Evolutionary conservation across 1,140 invertebrate species (phyloP).

Genomic region (Holcopasites calliopsidis): DNA sequence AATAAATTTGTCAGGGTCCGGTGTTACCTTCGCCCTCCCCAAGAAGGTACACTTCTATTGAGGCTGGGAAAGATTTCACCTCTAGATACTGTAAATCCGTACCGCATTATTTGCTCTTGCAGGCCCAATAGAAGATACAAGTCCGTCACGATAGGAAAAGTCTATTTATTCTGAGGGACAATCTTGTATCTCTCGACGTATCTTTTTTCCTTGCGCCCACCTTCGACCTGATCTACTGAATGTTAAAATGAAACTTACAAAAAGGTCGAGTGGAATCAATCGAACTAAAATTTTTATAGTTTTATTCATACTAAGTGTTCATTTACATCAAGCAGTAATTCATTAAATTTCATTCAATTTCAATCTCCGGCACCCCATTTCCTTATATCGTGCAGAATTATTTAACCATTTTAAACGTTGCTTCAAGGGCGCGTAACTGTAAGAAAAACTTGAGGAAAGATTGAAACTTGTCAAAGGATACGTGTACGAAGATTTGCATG

Average conservation of each 20-base stretch:
- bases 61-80: background rate
- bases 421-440: too few species aligned
- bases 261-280: too few species aligned
- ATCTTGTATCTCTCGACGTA: slow-evolving; percentile 11
- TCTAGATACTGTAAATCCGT: slow-evolving; percentile 30
- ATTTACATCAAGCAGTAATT: too few species aligned
- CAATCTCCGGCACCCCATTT: too few species aligned
- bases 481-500: slow-evolving; percentile 10
- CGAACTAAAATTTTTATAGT: too few species aligned
- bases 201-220: background rate
- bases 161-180: slow-evolving; percentile 47
- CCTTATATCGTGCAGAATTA: too few species aligned
- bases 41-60: background rate
- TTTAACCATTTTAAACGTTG: too few species aligned
- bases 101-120: slow-evolving; percentile 25
- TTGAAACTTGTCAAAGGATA: background rate
- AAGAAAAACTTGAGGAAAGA: too few species aligned
- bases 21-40: background rate
- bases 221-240: background rate
- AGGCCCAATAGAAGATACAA: background rate
- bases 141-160: slow-evolving; percentile 8
- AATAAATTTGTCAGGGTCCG: background rate
- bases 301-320: too few species aligned
- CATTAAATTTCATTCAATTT: too few species aligned
- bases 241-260: too few species aligned